phyloP scores from a whole-genome alignment of 2,797 vertebrate species.

The Oreochromis mossambicus region DNA sequence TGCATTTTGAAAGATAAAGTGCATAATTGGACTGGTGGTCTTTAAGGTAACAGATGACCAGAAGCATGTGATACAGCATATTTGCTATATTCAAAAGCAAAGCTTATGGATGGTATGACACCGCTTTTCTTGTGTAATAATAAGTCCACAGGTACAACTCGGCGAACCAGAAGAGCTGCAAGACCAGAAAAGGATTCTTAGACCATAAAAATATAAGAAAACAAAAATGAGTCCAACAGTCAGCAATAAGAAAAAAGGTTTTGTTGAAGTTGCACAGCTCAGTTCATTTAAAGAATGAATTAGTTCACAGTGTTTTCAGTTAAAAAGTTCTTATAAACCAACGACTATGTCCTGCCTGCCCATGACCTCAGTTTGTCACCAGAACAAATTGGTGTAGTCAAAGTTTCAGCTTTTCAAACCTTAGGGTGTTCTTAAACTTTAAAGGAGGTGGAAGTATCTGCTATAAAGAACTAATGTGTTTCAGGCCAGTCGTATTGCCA shows the following conservation, averaged over 20 bases:
- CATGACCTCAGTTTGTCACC: neutral
- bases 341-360: neutral
- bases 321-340: neutral
- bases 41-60: neutral
- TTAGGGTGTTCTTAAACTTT: neutral
- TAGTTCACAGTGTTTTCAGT: neutral
- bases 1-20: neutral
- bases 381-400: neutral
- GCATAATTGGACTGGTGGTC: neutral
- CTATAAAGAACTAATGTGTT: neutral
- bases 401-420: neutral
- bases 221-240: neutral
- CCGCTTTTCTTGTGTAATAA: neutral
- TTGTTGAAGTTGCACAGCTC: neutral
- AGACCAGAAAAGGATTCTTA: neutral
- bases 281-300: neutral
- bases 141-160: neutral
- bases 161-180: neutral
- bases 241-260: neutral
- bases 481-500: neutral
- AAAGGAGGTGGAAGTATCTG: neutral
- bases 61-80: neutral
- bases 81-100: too few relatives aligned
- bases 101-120: too few relatives aligned
- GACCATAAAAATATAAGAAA: neutral